Conservation (phyloP, 2,113 vertebrate genomes). For the Rhea pennata region DNA sequence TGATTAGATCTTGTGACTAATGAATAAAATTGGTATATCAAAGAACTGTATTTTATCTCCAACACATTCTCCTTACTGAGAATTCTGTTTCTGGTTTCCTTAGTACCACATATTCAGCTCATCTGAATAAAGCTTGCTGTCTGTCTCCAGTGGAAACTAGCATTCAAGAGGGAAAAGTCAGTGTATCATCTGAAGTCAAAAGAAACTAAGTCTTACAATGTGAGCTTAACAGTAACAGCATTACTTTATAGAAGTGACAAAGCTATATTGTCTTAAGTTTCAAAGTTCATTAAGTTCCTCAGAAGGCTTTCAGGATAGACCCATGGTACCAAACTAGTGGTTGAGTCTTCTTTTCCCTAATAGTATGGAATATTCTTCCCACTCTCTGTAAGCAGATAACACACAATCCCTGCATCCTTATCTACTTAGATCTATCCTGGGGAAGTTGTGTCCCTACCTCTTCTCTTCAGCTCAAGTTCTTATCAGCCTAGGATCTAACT, state of each 20-base stretch:
- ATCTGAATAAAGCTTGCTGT: background rate
- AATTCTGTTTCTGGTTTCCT: background rate
- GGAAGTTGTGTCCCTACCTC: background rate
- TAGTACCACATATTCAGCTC: background rate
- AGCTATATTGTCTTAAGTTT: background rate
- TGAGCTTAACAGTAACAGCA: background rate
- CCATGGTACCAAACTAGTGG: background rate
- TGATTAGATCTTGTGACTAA: constrained; percentile 33
- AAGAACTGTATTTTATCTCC: background rate
- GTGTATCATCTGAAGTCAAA: background rate
- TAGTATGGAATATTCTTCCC: background rate
- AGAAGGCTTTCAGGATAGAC: background rate
- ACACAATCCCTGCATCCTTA: background rate
- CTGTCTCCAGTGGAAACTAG: background rate
- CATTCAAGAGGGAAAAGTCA: background rate
- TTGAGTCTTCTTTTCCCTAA: background rate
- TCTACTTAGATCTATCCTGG: background rate
- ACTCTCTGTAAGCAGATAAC: background rate
- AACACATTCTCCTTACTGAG: background rate
- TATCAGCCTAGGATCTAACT: background rate
- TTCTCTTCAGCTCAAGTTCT: background rate
- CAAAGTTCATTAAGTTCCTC: background rate
- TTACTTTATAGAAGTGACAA: background rate
- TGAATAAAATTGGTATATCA: background rate
- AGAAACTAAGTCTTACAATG: background rate